These are phyloP conservation scores for Cricetomys ansorgei DNA, from an alignment of 2,113 vertebrate species.

Conservation along the genomic window DNA sequence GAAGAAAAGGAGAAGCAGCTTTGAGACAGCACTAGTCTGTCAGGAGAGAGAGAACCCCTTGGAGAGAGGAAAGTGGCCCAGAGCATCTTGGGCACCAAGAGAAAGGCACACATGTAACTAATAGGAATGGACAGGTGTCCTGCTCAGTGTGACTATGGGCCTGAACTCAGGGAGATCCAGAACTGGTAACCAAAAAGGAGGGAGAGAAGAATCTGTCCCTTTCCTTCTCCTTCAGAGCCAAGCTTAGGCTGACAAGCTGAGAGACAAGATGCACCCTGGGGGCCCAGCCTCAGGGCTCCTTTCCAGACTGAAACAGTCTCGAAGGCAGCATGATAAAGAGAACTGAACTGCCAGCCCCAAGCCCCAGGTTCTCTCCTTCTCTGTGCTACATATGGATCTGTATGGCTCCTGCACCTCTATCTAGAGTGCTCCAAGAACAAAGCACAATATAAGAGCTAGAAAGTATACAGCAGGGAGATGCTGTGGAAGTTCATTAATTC, in stretches of 20 bases:
- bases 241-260: neutral
- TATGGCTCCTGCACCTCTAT: neutral
- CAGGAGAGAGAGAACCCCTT: neutral
- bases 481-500: neutral
- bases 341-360: neutral
- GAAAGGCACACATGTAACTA: neutral
- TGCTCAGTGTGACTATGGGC: neutral
- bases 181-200: neutral
- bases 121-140: neutral
- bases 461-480: neutral
- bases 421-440: neutral
- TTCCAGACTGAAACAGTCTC: neutral
- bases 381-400: neutral
- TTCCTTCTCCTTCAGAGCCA: neutral
- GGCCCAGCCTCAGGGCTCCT: too few species aligned
- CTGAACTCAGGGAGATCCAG: neutral
- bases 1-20: too few species aligned
- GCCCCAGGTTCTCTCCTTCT: neutral
- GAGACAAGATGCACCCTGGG: neutral
- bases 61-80: neutral
- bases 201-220: neutral
- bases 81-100: neutral
- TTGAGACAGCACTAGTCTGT: neutral
- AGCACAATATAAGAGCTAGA: neutral
- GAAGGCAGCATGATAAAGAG: neutral